Evolutionary conservation across 1,140 invertebrate genomes (phyloP).

Genomic region (Monochamus saltuarius): DNA sequence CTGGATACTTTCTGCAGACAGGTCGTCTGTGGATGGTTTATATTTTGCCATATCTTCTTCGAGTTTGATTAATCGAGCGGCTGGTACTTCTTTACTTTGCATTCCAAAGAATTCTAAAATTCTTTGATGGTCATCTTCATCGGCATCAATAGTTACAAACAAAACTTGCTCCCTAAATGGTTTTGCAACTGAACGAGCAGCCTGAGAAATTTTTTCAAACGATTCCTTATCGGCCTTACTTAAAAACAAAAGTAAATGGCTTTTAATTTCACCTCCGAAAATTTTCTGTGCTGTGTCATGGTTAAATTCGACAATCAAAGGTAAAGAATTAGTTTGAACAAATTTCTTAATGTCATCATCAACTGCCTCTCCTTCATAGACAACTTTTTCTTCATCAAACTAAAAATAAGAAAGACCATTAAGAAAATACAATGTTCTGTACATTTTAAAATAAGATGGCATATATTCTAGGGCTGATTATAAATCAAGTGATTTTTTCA

Average conservation of each 20-base stretch:
- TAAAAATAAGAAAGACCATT: slow-evolving; percentile 54
- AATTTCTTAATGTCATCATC: slow-evolving; percentile 79
- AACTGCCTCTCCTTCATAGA: slow-evolving; percentile 71
- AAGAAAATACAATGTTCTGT: slow-evolving; percentile 5
- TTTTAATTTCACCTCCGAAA: slow-evolving; percentile 97
- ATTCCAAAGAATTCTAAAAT: slow-evolving; percentile 99
- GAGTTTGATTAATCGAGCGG: slow-evolving; percentile 89
- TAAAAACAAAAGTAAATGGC: slow-evolving; percentile 92
- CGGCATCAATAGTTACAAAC: slow-evolving; percentile 93
- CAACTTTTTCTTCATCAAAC: slow-evolving; percentile 91
- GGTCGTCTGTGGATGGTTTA: slow-evolving; percentile 82
- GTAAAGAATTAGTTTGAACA: slow-evolving; percentile 81
- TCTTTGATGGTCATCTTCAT: slow-evolving; percentile 93
- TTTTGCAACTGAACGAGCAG: slow-evolving; percentile 78
- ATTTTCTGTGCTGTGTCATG: slow-evolving; percentile 97
- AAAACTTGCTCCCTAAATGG: slow-evolving; percentile 89
- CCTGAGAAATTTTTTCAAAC: slow-evolving; percentile 72
- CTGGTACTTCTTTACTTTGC: slow-evolving; percentile 88
- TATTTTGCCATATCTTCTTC: slow-evolving; percentile 99
- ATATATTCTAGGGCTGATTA: too few species aligned
- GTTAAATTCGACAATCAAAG: slow-evolving; percentile 96
- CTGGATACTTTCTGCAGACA: slow-evolving; percentile 75
- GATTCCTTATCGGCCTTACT: slow-evolving; percentile 80
- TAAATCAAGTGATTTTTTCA: too few species aligned
- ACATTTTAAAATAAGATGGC: too few species aligned